A percentile compares a stretch with the other conserved stretches of the same genome.
Conservation (phyloP, 2,113 vertebrate species). For the Cnemophilus loriae region DNA sequence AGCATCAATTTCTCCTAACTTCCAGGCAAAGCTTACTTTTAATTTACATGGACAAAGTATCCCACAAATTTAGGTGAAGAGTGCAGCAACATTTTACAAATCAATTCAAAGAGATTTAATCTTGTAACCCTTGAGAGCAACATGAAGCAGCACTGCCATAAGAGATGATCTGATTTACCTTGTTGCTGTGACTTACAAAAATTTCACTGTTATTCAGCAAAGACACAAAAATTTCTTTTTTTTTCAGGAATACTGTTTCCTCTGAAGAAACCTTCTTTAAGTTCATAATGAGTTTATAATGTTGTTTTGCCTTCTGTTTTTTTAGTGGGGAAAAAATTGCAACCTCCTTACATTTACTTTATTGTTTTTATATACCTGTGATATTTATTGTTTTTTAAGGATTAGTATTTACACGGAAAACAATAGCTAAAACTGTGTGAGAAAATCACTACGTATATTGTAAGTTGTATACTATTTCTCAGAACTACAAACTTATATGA, state of each 20-base stretch:
- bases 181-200: not conserved
- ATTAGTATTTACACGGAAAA: not conserved
- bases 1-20: not conserved
- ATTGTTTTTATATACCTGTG: not conserved
- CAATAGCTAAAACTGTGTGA: not conserved
- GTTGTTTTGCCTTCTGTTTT: not conserved
- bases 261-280: not conserved
- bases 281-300: not conserved
- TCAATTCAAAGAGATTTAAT: not conserved
- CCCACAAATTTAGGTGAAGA: not conserved
- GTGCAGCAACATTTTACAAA: not conserved
- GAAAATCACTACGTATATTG: not conserved
- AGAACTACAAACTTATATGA: not conserved
- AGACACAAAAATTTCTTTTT: not conserved
- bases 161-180: not conserved
- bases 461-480: not conserved
- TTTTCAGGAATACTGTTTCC: not conserved
- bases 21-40: not conserved
- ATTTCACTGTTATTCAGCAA: not conserved
- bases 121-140: not conserved
- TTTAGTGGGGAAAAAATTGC: not conserved
- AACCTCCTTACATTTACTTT: not conserved
- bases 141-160: not conserved
- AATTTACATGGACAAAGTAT: not conserved
- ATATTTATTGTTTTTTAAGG: not conserved